A percentile compares a stretch with the other conserved stretches of the same genome.
Evolutionary conservation across 2,797 vertebrate genomes (phyloP).

Genomic region (Sebastes hubbsi): DNA sequence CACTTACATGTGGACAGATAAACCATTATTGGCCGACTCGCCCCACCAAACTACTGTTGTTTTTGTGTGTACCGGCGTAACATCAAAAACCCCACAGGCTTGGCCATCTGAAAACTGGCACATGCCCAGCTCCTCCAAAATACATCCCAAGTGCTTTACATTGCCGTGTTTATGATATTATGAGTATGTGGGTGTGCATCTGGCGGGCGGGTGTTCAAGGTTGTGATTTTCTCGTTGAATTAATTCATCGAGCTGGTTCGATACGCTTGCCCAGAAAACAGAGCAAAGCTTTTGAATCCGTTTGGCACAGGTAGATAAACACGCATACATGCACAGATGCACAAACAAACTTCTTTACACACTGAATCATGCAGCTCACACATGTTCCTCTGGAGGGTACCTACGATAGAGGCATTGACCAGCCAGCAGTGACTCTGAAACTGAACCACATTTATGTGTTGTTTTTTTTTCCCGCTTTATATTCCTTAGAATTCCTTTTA

Average conservation of each 20-base stretch:
- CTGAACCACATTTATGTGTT: neutral
- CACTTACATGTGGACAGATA: neutral
- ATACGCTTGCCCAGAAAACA: conserved; percentile 4
- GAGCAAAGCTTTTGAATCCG: conserved; percentile 34
- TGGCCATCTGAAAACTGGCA: neutral
- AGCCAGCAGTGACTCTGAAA: neutral
- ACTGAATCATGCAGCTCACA: neutral
- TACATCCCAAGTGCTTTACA: neutral
- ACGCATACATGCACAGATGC: neutral
- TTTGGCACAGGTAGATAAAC: conserved; percentile 25
- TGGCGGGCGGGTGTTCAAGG: conserved; percentile 5
- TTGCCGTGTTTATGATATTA: neutral
- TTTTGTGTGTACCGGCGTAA: neutral
- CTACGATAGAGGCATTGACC: conserved; percentile 8
- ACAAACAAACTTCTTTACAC: neutral
- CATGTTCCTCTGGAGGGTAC: neutral
- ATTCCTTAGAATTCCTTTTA: neutral
- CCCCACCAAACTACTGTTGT: neutral
- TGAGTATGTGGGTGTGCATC: conserved; percentile 12
- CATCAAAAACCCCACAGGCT: neutral
- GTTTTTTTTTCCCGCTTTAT: neutral
- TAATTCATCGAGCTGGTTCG: conserved; percentile 8
- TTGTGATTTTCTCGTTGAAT: conserved; percentile 27
- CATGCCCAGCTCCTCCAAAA: neutral
- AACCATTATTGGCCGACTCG: neutral